These are phyloP conservation scores for Caenorhabditis sp. DNA, from an alignment of 2,888 invertebrate species.

Conservation along the genomic window DNA sequence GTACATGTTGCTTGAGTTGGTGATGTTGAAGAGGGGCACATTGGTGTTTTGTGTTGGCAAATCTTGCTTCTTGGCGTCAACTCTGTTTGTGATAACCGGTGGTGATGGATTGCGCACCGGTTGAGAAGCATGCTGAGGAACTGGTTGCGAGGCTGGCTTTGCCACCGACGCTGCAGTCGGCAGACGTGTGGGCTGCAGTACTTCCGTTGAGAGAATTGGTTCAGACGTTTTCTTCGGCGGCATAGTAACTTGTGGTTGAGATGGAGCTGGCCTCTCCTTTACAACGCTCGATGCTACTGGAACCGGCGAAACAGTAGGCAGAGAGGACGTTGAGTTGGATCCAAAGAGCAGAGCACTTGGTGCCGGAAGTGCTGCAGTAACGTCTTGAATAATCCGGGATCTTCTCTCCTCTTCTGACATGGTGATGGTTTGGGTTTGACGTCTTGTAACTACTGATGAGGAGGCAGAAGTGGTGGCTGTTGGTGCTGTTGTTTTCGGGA, in stretches of 20 bases:
- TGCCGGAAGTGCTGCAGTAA: conserved; percentile 54
- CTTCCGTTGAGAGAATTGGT: conserved; percentile 47
- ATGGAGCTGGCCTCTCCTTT: not conserved
- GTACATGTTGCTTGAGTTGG: conserved; percentile 53
- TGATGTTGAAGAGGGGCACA: conserved; percentile 62
- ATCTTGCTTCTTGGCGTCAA: conserved; percentile 10
- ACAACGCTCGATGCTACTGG: conserved; percentile 1
- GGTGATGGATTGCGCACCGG: conserved; percentile 15
- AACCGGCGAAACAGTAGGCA: not conserved
- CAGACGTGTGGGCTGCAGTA: conserved; percentile 57
- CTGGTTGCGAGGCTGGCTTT: conserved; percentile 10
- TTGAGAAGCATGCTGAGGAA: not conserved
- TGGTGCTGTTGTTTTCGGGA: conserved; percentile 13
- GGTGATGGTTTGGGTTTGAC: conserved; percentile 11
- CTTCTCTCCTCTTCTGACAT: conserved; percentile 56
- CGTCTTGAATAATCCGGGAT: conserved; percentile 64
- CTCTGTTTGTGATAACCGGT: conserved; percentile 1
- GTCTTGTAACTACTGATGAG: conserved; percentile 23
- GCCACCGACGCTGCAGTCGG: conserved; percentile 6
- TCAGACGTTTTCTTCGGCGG: conserved; percentile 10
- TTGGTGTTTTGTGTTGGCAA: conserved; percentile 20
- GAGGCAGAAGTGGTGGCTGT: not conserved
- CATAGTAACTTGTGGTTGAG: conserved; percentile 5
- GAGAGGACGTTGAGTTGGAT: conserved; percentile 34
- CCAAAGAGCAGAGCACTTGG: conserved; percentile 66